phyloP scores from a whole-genome alignment of 2,888 invertebrate genomes.

The Protonemura montana region DNA sequence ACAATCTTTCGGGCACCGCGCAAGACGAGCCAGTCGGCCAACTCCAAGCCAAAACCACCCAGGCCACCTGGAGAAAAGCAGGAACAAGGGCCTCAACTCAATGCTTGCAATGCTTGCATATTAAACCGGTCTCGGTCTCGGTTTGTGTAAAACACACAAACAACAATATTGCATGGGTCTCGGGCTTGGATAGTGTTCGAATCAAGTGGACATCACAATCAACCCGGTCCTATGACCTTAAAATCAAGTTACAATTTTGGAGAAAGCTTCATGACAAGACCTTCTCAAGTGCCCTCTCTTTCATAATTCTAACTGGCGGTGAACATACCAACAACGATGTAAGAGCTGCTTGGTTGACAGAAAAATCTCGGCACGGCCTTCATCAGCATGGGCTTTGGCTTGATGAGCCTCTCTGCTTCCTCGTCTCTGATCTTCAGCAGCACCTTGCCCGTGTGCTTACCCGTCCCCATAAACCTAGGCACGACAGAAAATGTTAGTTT shows the following conservation, averaged over 20 bases:
- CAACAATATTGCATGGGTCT: too few species aligned
- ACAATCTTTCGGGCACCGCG: conserved; percentile 71
- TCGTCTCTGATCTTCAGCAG: conserved; percentile 63
- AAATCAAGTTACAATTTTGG: too few species aligned
- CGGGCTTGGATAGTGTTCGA: too few species aligned
- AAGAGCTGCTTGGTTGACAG: conserved; percentile 62
- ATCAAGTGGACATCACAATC: too few species aligned
- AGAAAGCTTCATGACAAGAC: too few species aligned
- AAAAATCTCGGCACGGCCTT: conserved; percentile 62
- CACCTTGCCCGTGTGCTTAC: conserved; percentile 79
- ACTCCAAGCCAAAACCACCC: conserved; percentile 91
- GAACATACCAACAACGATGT: conserved; percentile 64
- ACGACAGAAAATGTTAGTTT: background rate
- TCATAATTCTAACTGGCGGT: too few species aligned
- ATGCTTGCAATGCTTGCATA: too few species aligned
- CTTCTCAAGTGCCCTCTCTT: too few species aligned
- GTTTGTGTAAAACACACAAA: too few species aligned
- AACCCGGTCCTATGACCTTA: too few species aligned
- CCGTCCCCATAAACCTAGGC: conserved; percentile 62
- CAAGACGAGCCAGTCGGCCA: conserved; percentile 84
- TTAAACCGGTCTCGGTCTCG: too few species aligned
- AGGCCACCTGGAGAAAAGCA: conserved; percentile 71
- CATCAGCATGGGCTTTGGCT: conserved; percentile 52
- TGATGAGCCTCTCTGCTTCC: conserved; percentile 56
- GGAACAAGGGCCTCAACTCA: too few species aligned